Conservation (phyloP, 1,140 invertebrate genomes). For the Drosophila nebulosa region DNA sequence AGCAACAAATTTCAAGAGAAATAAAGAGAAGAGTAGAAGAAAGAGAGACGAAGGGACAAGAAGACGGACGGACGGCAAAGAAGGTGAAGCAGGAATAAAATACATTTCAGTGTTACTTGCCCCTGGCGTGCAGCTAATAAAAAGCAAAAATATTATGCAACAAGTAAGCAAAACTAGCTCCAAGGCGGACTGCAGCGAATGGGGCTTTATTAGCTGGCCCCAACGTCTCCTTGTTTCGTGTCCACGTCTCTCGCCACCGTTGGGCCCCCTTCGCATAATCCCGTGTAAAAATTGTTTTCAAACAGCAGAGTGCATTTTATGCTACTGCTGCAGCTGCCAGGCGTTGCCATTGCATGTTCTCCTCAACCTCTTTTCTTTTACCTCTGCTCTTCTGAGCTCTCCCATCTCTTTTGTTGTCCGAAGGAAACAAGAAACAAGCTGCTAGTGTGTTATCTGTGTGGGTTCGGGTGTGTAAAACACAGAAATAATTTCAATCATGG, state of each 20-base stretch:
- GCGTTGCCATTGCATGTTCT: constrained; percentile 21
- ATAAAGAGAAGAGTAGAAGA: background rate
- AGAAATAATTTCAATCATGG: constrained; percentile 76
- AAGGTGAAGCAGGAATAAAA: constrained; percentile 8
- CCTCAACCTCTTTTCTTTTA: background rate
- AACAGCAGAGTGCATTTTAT: constrained; percentile 63
- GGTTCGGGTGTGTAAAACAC: constrained; percentile 35
- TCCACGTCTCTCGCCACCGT: background rate
- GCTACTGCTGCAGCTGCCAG: constrained; percentile 34
- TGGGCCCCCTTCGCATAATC: constrained; percentile 52
- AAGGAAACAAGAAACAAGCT: background rate
- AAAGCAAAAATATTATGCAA: constrained; percentile 75
- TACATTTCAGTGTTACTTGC: constrained; percentile 37
- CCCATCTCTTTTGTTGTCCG: constrained; percentile 3
- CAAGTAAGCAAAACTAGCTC: constrained; percentile 61
- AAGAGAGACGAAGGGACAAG: background rate
- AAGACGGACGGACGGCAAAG: too few relatives aligned
- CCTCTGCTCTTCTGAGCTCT: too few relatives aligned
- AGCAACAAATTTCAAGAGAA: constrained; percentile 21
- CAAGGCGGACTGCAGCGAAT: constrained; percentile 43
- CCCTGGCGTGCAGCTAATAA: constrained; percentile 55
- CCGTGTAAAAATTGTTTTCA: constrained; percentile 68
- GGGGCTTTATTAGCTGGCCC: constrained; percentile 66
- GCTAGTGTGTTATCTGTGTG: constrained; percentile 4
- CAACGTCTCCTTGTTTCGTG: constrained; percentile 27